Evolutionary conservation across 2,888 invertebrate genomes (phyloP).

Genomic region (Elysia crispata): DNA sequence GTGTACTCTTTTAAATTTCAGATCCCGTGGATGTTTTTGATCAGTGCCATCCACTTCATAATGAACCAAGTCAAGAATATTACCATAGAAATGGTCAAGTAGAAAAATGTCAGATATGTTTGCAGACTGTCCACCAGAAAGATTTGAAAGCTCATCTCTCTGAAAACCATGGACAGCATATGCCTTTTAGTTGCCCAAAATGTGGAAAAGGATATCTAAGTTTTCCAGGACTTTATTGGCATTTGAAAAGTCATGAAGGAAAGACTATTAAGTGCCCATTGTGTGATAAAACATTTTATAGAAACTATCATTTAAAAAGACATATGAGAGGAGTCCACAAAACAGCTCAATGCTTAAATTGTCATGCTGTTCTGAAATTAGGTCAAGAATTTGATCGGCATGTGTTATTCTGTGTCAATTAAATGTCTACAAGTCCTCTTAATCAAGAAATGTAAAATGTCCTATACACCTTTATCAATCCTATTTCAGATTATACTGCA

Average conservation of each 20-base stretch:
- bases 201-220: constrained; percentile 45
- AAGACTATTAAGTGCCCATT: constrained; percentile 41
- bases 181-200: constrained; percentile 35
- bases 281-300: constrained; percentile 42
- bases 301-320: constrained; percentile 25
- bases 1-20: too few species aligned
- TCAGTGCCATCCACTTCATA: too few species aligned
- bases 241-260: constrained; percentile 37
- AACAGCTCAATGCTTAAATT: constrained; percentile 18
- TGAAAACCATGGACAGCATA: constrained; percentile 25
- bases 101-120: too few species aligned
- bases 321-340: constrained; percentile 41
- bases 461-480: too few species aligned
- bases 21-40: too few species aligned
- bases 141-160: constrained; percentile 35
- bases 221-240: constrained; percentile 34
- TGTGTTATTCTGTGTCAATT: constrained; percentile 22
- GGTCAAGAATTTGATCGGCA: constrained; percentile 33
- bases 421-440: background rate
- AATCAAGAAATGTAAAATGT: too few species aligned
- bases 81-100: too few species aligned
- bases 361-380: constrained; percentile 18
- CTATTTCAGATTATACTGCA: too few species aligned
- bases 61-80: too few species aligned
- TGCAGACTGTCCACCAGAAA: too few species aligned